Evolutionary conservation across 2,113 vertebrate genomes (phyloP), one percentile per base, ranked within the genome.

Genomic region (Speoplatyrhinus poulsoni): DNA sequence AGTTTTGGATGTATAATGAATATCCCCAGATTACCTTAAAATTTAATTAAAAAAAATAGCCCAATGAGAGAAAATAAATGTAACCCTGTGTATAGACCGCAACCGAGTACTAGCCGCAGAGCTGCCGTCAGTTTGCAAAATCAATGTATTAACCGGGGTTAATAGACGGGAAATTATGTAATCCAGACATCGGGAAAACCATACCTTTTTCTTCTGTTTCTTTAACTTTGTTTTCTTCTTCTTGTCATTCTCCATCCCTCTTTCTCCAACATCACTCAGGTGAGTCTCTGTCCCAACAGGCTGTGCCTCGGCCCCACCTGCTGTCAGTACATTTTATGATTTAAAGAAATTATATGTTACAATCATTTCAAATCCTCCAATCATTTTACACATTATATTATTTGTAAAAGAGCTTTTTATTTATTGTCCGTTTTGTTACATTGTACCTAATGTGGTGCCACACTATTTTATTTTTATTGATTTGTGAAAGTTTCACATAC

Each of bases 241-340:
- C 17, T 71, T 60, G 1, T 79, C 71, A 26, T 57, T 56, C 26
- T 16, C 41, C 2, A 76, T 4, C 7, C n/a, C 60, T 60, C 74
- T 80, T 19, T 87, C 87, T 67, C 78, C 88, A 19, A 88, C 87
- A 33, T 88, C 83, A 4, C 84, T 89, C 58, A 87, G 60, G 53
- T 84, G 56, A 46, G 80, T 86, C 0, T 76, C 81, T 0, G 5
- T 15, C 1, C 5, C 13, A 3, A 57, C 9, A 3, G 1, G 10
- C 13, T 56, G 56, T 0, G 54, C 1, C 46, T 65, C 58, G 10
- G 54, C 62, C 60, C 56, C 65, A 6, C 11, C 81, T 57, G 67
- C 52, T 65, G 73, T 66, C 41, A 75, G 4, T 15, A 72, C 36
- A 12, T 7, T 41, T 41, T 41, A 41, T 41, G 36, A 8, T 41